A percentile compares a stretch with the other conserved stretches of the same genome.
These are phyloP conservation scores for Beris chalybata DNA, from an alignment of 2,888 invertebrate species.

Conservation along the genomic window DNA sequence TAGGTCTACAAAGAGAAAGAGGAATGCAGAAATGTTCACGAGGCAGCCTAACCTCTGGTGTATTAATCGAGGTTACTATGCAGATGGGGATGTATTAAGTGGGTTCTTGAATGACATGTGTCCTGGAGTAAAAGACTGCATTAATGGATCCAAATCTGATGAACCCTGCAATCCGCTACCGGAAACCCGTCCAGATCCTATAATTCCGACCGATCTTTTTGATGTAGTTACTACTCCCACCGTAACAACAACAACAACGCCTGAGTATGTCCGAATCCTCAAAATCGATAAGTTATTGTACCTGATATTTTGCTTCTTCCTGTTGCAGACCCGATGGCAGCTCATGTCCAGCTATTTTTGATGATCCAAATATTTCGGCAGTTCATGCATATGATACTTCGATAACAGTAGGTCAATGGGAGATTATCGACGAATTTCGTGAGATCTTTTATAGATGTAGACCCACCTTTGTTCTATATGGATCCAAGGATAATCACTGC, in stretches of 20 bases:
- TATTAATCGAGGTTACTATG: not conserved
- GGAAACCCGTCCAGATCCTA: too few species aligned
- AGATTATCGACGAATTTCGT: too few species aligned
- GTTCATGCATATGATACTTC: too few species aligned
- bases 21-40: constrained; percentile 43
- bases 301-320: not conserved
- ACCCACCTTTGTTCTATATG: too few species aligned
- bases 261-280: not conserved
- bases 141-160: constrained; percentile 32
- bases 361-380: too few species aligned
- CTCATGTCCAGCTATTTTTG: too few species aligned
- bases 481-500: too few species aligned
- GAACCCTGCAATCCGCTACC: constrained; percentile 31
- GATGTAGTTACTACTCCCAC: too few species aligned
- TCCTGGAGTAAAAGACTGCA: constrained; percentile 51
- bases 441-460: too few species aligned
- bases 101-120: constrained; percentile 7
- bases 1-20: constrained; percentile 53
- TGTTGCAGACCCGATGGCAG: not conserved
- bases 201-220: too few species aligned
- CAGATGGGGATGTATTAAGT: constrained; percentile 20
- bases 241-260: not conserved
- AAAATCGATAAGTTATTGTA: not conserved
- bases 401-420: too few species aligned
- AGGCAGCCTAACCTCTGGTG: constrained; percentile 8